Conservation (phyloP, 2,113 vertebrate genomes). For the Pao palembangensis region DNA sequence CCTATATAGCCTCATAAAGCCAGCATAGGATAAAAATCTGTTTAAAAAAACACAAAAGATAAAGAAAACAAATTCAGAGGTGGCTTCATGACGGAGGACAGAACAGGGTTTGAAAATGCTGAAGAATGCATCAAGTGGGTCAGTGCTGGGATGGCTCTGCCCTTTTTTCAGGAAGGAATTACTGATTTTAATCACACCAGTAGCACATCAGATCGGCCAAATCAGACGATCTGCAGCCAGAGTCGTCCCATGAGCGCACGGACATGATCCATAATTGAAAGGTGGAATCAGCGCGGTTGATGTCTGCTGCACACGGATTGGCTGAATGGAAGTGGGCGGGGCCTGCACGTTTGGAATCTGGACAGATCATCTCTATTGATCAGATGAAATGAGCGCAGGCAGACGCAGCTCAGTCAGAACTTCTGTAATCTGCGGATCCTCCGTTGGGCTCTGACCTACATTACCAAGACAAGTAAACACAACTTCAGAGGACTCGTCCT, state of each 20-base stretch:
- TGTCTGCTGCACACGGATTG: background rate
- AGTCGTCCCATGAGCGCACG: too few relatives aligned
- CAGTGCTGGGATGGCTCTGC: conserved; percentile 33
- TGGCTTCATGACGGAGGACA: background rate
- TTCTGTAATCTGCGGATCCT: conserved; percentile 43
- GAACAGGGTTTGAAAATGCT: conserved; percentile 31
- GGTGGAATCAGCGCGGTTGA: too few relatives aligned
- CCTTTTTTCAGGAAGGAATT: conserved; percentile 2
- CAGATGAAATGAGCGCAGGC: conserved; percentile 46
- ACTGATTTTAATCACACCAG: too few relatives aligned
- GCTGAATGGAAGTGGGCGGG: conserved; percentile 12
- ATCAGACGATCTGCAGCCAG: too few relatives aligned
- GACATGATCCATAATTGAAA: too few relatives aligned
- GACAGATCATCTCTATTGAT: conserved; percentile 54
- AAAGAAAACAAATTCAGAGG: conserved; percentile 7
- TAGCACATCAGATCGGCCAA: too few relatives aligned
- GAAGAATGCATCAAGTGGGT: conserved; percentile 45
- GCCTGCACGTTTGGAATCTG: conserved; percentile 1
- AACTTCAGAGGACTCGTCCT: conserved; percentile 61
- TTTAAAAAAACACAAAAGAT: conserved; percentile 1
- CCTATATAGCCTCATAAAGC: background rate
- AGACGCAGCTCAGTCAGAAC: conserved; percentile 46
- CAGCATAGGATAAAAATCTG: background rate
- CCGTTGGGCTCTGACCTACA: conserved; percentile 73
- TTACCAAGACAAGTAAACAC: conserved; percentile 70